Evolutionary conservation across 1,140 invertebrate species (phyloP), one percentile per base, ranked within the genome.

Genomic region (Rhopalosiphum maidis): DNA sequence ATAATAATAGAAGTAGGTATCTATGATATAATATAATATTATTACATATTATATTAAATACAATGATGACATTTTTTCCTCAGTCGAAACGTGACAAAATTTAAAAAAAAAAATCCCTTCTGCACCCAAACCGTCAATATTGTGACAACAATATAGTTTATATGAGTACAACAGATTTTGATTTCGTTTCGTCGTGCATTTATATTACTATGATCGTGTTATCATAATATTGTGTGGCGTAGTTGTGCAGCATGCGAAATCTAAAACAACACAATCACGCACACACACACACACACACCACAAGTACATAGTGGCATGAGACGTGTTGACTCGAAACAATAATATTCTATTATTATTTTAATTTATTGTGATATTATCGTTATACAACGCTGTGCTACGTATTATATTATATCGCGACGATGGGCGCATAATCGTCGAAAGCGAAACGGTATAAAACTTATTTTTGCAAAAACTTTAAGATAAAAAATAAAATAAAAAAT

Each of bases 301-400:
- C 54, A 23, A 7, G 41, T 51, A 51, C 9, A n/a, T 30, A 15
- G 30, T 30, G 11, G 30, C 60, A 60, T 15, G 30, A 68, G 11
- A 68, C 60, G 30, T 68, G 60, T 68, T 68, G 60, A 77, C 30
- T 77, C 30, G n/a, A 77, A 77, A 77, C 60, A 77, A 77, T 77
- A 77, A n/a, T 77, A 77, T 77, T n/a, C 60, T 77, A 35, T 77
- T 77, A 77, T 77, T 77, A 77, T 77, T 77, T 77, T 77, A 77
- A 77, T 77, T 77, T 77, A 77, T 77, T 77, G 60, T 77, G 21
- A 77, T 77, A 77, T n/a, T 77, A 77, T 18, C n/a, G 15, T 77
- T 77, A 2, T 35, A n/a, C 60, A n/a, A 15, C 60, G n/a, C 30
- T 18, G 60, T n/a, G 15, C 30, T 77, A 18, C 60, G 18, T n/a